Percentiles rank a stretch among this genome's conserved stretches.
phyloP scores from a whole-genome alignment of 2,113 vertebrate species.

The Tachycineta bicolor region DNA sequence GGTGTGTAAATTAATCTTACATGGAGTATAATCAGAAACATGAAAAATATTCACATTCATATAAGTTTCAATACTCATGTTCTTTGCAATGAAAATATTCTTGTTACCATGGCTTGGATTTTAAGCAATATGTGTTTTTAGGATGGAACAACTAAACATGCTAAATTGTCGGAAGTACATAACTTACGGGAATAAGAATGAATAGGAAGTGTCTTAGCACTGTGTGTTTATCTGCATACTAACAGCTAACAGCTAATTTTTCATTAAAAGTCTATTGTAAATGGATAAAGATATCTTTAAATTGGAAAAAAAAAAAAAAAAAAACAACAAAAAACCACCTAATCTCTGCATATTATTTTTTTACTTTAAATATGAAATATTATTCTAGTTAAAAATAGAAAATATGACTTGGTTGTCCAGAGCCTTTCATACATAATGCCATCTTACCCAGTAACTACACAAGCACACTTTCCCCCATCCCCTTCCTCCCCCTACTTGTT shows the following conservation, averaged over 20 bases:
- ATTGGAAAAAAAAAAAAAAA: not conserved
- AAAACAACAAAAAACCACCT: too few relatives aligned
- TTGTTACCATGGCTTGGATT: not conserved
- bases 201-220: conserved; percentile 14
- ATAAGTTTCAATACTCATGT: not conserved
- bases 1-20: not conserved
- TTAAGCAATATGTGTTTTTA: not conserved
- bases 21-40: not conserved
- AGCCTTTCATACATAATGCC: conserved; percentile 16
- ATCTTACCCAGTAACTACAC: conserved; percentile 3
- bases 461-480: not conserved
- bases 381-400: conserved; percentile 42
- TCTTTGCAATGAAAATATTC: not conserved
- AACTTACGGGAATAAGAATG: conserved; percentile 39
- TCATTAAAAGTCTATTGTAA: not conserved
- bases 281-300: not conserved
- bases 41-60: not conserved
- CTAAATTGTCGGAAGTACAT: conserved; percentile 22
- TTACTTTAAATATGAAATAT: conserved; percentile 60
- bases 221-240: conserved; percentile 38
- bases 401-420: not conserved
- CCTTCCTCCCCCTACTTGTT: conserved; percentile 45
- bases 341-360: not conserved
- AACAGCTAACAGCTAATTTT: not conserved
- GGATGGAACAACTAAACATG: not conserved